Evolutionary conservation across 2,113 vertebrate species (phyloP).

Genomic region (Crotalus tigris): DNA sequence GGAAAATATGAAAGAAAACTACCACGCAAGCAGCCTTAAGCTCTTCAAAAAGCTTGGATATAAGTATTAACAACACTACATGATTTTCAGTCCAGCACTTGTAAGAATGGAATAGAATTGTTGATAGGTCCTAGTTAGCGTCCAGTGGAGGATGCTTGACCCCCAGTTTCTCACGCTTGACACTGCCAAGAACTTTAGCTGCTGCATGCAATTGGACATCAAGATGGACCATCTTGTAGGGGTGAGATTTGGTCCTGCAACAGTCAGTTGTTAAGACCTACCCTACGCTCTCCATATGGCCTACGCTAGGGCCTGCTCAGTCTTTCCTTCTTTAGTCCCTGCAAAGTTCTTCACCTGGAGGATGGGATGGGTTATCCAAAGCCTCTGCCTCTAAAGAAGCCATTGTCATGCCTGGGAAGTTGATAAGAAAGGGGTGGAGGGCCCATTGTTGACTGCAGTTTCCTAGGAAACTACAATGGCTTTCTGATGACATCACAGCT

Average conservation of each 20-base stretch:
- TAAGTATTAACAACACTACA: not conserved
- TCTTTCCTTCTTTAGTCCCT: not conserved
- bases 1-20: not conserved
- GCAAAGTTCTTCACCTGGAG: not conserved
- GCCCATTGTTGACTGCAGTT: conserved; percentile 16
- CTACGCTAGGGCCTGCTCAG: too few species aligned
- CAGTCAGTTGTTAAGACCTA: not conserved
- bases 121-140: not conserved
- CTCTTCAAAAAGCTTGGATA: not conserved
- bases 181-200: not conserved
- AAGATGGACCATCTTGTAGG: not conserved
- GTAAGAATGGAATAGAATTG: not conserved
- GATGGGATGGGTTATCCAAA: not conserved
- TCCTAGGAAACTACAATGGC: conserved; percentile 12
- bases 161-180: not conserved
- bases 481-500: conserved; percentile 6
- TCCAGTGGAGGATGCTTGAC: not conserved
- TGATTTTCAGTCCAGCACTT: not conserved
- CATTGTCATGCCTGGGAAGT: not conserved
- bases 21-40: not conserved
- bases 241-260: not conserved
- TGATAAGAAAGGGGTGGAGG: not conserved
- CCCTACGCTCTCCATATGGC: too few species aligned
- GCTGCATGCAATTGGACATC: not conserved
- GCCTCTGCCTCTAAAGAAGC: not conserved